phyloP scores from a whole-genome alignment of 2,113 vertebrate species.

The Seriola aureovittata region DNA sequence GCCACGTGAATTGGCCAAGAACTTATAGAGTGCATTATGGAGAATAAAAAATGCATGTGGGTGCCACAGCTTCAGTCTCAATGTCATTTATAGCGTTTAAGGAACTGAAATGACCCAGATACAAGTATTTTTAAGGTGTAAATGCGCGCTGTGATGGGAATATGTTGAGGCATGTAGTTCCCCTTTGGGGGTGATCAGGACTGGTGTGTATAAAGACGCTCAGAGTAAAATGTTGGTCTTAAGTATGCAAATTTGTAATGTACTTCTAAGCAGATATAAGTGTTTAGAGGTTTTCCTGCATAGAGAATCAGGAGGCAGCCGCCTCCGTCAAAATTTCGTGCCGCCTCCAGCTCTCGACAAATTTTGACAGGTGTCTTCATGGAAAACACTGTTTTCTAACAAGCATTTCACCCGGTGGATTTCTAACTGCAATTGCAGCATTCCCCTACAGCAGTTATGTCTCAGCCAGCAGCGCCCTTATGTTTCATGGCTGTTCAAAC shows the following conservation, averaged over 20 bases:
- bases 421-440: too few species aligned
- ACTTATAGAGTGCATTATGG: not conserved
- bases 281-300: too few species aligned
- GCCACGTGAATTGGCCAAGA: not conserved
- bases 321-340: too few species aligned
- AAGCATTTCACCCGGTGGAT: too few species aligned
- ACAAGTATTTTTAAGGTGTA: not conserved
- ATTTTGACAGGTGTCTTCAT: not conserved
- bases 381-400: not conserved
- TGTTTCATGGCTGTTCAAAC: too few species aligned
- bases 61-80: not conserved
- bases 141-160: not conserved
- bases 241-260: too few species aligned
- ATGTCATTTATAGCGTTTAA: constrained; percentile 3
- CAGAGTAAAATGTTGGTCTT: too few species aligned
- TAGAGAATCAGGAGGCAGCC: too few species aligned
- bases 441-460: too few species aligned
- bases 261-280: too few species aligned
- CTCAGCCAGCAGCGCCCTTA: too few species aligned
- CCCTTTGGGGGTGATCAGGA: not conserved
- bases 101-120: not conserved
- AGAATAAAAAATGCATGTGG: constrained; percentile 1
- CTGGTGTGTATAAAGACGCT: not conserved
- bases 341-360: too few species aligned
- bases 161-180: not conserved